Percentiles rank a stretch among this genome's conserved stretches.
These are phyloP conservation scores for Drosophila setosimentum DNA, from an alignment of 2,888 invertebrate genomes.

Conservation along the genomic window DNA sequence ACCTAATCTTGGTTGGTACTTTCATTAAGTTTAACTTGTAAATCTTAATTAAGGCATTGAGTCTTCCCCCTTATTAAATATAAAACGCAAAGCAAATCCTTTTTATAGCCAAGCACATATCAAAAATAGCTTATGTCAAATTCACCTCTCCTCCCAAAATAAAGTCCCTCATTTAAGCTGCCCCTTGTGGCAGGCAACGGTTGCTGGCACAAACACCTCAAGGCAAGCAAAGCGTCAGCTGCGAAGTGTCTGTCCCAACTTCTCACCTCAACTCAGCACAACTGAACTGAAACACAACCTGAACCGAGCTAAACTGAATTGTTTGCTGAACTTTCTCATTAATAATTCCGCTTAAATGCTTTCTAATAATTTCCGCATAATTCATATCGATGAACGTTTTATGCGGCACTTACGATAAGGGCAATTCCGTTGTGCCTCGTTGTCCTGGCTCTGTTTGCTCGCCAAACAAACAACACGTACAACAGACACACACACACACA, in stretches of 20 bases:
- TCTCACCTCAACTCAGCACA: slow-evolving; percentile 33
- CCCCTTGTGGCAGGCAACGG: not conserved
- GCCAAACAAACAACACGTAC: slow-evolving; percentile 68
- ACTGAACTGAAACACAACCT: not conserved
- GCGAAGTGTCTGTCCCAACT: slow-evolving; percentile 28
- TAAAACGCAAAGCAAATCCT: not conserved
- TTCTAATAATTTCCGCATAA: slow-evolving; percentile 81
- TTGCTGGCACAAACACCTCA: slow-evolving; percentile 13
- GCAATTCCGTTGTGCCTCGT: slow-evolving; percentile 50
- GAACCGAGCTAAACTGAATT: not conserved
- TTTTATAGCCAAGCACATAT: not conserved
- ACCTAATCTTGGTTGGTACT: not conserved
- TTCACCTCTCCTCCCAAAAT: not conserved
- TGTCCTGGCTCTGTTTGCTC: slow-evolving; percentile 61
- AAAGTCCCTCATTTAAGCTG: not conserved
- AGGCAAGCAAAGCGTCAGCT: not conserved
- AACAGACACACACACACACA: slow-evolving; percentile 16
- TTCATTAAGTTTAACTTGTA: not conserved
- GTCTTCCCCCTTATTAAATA: not conserved
- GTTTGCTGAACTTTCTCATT: slow-evolving; percentile 53
- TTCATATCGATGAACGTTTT: slow-evolving; percentile 76
- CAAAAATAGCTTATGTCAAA: not conserved
- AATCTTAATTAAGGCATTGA: not conserved
- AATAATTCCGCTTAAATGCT: slow-evolving; percentile 81
- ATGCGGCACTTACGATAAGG: slow-evolving; percentile 76